A percentile compares a stretch with the other conserved stretches of the same genome.
Evolutionary conservation across 2,888 invertebrate species (phyloP).

Genomic region (Leptopterna dolabrata): DNA sequence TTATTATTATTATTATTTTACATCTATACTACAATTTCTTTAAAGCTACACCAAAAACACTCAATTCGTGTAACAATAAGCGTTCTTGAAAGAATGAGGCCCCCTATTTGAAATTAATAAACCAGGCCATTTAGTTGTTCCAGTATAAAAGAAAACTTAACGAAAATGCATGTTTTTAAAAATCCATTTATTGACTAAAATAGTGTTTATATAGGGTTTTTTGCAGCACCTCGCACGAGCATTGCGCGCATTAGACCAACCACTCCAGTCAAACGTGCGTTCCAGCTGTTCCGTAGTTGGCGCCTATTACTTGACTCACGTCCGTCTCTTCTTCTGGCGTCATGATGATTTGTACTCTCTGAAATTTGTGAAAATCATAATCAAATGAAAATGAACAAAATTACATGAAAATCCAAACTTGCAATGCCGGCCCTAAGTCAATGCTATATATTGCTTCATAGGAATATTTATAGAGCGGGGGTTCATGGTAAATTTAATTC

Average conservation of each 20-base stretch:
- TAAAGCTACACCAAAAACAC: slow-evolving; percentile 49
- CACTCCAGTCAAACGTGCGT: slow-evolving; percentile 70
- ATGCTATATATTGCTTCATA: no score
- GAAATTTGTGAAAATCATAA: slow-evolving; percentile 60
- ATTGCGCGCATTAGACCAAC: slow-evolving; percentile 61
- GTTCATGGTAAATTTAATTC: no score
- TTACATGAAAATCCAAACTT: no score
- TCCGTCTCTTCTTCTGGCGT: slow-evolving; percentile 67
- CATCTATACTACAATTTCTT: slow-evolving; percentile 11
- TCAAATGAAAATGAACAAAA: not conserved
- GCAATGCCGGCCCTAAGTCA: no score
- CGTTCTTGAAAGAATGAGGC: slow-evolving; percentile 6
- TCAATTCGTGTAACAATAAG: not conserved
- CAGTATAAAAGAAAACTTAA: not conserved
- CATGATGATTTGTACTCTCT: slow-evolving; percentile 70
- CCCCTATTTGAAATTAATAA: not conserved
- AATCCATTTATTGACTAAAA: not conserved
- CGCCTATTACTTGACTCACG: slow-evolving; percentile 64
- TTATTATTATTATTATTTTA: not conserved
- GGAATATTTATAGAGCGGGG: no score
- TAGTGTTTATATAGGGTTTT: not conserved
- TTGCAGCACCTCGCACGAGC: not conserved
- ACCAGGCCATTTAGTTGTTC: not conserved
- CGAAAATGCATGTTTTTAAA: not conserved
- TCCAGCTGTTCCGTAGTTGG: slow-evolving; percentile 69